Evolutionary conservation across 2,797 vertebrate species (phyloP).

Genomic region (Poecile montanus): DNA sequence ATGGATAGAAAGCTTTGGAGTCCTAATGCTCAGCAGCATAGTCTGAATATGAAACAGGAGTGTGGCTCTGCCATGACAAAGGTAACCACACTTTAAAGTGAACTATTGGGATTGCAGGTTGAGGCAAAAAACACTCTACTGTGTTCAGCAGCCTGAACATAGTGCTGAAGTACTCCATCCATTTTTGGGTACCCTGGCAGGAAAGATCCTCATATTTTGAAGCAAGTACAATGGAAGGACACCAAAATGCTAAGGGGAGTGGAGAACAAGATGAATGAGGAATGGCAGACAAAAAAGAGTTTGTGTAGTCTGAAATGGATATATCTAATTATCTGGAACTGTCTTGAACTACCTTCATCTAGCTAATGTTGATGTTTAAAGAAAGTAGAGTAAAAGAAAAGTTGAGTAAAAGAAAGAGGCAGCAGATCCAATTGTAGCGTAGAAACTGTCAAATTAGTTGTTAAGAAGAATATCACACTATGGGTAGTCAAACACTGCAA

Average conservation of each 20-base stretch:
- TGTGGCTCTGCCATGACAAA: neutral
- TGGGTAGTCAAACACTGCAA: neutral
- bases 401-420: neutral
- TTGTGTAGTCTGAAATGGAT: neutral
- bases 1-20: neutral
- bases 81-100: neutral
- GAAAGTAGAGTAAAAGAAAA: neutral
- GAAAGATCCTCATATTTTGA: neutral
- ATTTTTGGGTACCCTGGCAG: neutral
- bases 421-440: neutral
- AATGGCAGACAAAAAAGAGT: neutral
- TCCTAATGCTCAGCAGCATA: neutral
- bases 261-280: neutral
- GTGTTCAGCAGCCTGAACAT: neutral
- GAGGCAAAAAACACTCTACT: neutral
- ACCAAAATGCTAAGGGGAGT: neutral
- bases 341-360: neutral
- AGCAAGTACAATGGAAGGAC: neutral
- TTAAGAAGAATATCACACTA: neutral
- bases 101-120: neutral
- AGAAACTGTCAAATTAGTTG: neutral
- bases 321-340: neutral
- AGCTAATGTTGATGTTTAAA: neutral
- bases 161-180: neutral
- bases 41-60: neutral